A percentile compares a stretch with the other conserved stretches of the same genome.
These are phyloP conservation scores for Ruditapes philippinarum DNA, from an alignment of 1,140 invertebrate species.

Conservation along the genomic window DNA sequence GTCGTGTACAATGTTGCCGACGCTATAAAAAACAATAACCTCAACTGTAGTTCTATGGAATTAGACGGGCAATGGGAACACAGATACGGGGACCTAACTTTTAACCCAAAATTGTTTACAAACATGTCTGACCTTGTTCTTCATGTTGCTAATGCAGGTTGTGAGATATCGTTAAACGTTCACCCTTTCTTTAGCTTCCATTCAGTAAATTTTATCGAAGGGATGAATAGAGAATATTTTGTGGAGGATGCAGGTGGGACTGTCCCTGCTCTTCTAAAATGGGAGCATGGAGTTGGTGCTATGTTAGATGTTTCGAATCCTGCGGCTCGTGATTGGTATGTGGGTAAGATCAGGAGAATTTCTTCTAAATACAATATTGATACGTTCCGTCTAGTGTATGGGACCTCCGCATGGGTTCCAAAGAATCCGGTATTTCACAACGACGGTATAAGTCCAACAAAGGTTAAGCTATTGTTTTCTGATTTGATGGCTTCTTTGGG, in stretches of 20 bases:
- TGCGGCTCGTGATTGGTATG: constrained; percentile 91
- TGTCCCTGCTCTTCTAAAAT: constrained; percentile 89
- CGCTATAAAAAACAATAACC: constrained; percentile 87
- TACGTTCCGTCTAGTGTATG: constrained; percentile 96
- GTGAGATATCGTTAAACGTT: constrained; percentile 94
- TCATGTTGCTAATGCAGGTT: constrained; percentile 90
- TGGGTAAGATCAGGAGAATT: constrained; percentile 89
- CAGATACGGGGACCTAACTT: constrained; percentile 93
- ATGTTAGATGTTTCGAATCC: constrained; percentile 82
- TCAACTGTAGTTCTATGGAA: constrained; percentile 91
- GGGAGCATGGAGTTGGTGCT: constrained; percentile 91
- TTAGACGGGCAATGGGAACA: constrained; percentile 97
- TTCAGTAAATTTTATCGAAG: constrained; percentile 89
- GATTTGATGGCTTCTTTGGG: constrained; percentile 71
- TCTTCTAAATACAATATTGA: constrained; percentile 90
- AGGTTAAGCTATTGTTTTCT: constrained; percentile 67
- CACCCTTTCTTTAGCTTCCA: constrained; percentile 95
- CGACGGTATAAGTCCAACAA: constrained; percentile 68
- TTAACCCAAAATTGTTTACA: constrained; percentile 92
- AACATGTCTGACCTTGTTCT: constrained; percentile 89
- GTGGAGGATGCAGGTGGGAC: constrained; percentile 86
- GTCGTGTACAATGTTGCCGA: constrained; percentile 60
- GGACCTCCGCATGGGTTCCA: constrained; percentile 95
- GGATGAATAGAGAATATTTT: constrained; percentile 74
- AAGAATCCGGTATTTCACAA: constrained; percentile 76